Evolutionary conservation across 92 coral and sea anemone genomes (phyloP).

Genomic region (Bergia sp.): DNA sequence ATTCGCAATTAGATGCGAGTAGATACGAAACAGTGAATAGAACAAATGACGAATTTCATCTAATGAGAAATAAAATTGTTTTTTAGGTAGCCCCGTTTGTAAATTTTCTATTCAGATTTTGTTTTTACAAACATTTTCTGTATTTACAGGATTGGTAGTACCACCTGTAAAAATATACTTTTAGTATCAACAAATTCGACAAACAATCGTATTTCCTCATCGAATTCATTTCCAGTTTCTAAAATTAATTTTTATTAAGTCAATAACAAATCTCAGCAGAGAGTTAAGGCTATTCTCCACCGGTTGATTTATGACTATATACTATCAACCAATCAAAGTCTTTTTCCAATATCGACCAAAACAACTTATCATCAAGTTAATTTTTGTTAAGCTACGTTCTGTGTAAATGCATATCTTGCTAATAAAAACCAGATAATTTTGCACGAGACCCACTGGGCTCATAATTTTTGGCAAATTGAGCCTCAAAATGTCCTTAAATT

Average conservation of each 20-base stretch:
- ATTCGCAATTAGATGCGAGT: not conserved
- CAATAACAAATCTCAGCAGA: not conserved
- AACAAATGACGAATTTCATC: not conserved
- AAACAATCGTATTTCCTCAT: not conserved
- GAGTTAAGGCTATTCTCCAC: not conserved
- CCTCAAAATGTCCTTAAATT: not conserved
- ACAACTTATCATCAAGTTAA: not conserved
- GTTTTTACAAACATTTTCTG: not conserved
- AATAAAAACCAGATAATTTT: too few species aligned
- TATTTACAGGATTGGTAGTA: not conserved
- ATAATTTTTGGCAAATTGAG: too few species aligned
- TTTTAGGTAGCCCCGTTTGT: not conserved
- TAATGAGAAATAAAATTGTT: not conserved
- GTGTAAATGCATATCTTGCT: not conserved
- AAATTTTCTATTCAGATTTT: not conserved
- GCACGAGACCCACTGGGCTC: too few species aligned
- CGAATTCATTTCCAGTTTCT: not conserved
- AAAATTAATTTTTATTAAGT: not conserved
- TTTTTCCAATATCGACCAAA: not conserved
- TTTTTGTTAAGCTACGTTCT: not conserved
- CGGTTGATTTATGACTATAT: not conserved
- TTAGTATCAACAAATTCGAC: constrained; percentile 4
- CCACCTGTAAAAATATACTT: constrained; percentile 30
- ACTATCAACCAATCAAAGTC: not conserved
- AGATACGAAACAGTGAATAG: not conserved